Evolutionary conservation across 2,888 invertebrate species (phyloP).

Genomic region (Spilosoma lubricipeda): DNA sequence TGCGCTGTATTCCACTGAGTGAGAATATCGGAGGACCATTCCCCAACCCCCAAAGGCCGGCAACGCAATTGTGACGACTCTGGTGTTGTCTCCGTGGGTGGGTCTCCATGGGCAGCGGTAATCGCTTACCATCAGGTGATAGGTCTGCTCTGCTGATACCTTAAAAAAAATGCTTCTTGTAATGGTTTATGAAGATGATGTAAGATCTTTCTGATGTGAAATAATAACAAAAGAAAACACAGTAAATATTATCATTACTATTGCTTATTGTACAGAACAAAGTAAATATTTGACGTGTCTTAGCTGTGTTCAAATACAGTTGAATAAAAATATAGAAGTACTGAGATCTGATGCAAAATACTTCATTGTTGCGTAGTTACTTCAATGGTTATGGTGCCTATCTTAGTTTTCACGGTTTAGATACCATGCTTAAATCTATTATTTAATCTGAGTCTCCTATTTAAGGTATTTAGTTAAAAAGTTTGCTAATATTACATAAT

Average conservation of each 20-base stretch:
- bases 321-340: slow-evolving; percentile 3
- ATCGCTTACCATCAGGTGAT: no score
- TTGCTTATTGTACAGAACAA: not conserved
- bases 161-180: no score
- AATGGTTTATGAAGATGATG: not conserved
- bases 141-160: no score
- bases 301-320: slow-evolving; percentile 3
- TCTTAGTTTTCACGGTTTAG: not conserved
- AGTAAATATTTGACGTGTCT: slow-evolving; percentile 16
- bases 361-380: slow-evolving; percentile 1
- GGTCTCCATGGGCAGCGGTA: no score
- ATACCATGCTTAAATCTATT: not conserved
- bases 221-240: not conserved
- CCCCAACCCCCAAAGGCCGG: no score
- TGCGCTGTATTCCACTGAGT: no score
- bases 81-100: no score
- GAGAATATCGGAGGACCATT: no score
- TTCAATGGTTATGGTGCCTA: not conserved
- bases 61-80: no score
- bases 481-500: not conserved
- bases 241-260: not conserved
- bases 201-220: not conserved
- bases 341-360: slow-evolving; percentile 12
- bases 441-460: not conserved
- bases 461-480: not conserved